Evolutionary conservation across 1,140 invertebrate genomes (phyloP), one percentile per base, ranked within the genome.

Genomic region (Monomorium pharaonis): DNA sequence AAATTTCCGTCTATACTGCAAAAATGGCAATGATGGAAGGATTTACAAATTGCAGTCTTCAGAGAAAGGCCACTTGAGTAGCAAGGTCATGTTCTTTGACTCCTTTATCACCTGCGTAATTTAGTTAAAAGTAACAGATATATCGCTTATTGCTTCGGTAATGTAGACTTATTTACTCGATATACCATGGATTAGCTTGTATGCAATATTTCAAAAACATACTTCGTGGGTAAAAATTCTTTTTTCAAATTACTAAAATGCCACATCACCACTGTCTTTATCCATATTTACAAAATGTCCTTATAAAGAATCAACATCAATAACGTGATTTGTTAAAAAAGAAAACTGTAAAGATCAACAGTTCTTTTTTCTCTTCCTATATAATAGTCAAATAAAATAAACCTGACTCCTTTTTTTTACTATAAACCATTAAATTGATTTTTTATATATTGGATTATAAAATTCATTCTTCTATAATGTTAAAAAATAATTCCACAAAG

Each of bases 61-160:
- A 92, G 87, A 89, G 83, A 94, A 94, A 94, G 94, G 94, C 93
- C 93, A 94, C 94, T 92, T 92, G 88, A 90, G 87, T 87, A 90
- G 80, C 81, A 89, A 89, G 70, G 81, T 90, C 86, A 89, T 90
- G 56, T 83, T 87, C 72, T 89, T 58, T 89, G 78, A 85, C 56
- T 49, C n/a, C 80, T 72, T 90, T 89, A 89, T 58, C 76, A 76
- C 72, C 69, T 89, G 62, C 30, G 69, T 85, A 85, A 87, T 85
- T 56, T 85, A 80, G 67, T 85, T 51, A 90, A 70, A 78, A 56
- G 33, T 74, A 74, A 85, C 24, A 81, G 62, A 88, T 76, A 51
- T 65, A 86, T 83, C 60, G 16, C 37, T 63, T 86, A 89, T 89
- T 89, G 88, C 65, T 81, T 72, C 84, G n/a, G n/a, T n/a, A 72